Evolutionary conservation across 2,888 invertebrate genomes (phyloP).

Genomic region (Asteroscopus sphinx): DNA sequence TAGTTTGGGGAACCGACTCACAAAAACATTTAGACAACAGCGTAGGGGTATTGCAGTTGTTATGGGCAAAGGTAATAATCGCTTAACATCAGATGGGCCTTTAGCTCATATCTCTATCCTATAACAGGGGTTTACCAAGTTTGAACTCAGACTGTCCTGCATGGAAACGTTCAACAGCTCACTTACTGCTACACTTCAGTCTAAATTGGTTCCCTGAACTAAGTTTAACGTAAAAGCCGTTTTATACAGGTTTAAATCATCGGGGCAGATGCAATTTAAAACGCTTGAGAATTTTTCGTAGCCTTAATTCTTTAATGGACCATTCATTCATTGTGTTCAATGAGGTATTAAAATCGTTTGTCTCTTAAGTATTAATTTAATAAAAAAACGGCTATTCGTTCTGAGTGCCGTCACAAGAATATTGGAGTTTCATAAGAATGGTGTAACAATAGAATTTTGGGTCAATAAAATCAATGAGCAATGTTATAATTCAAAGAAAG

Average conservation of each 20-base stretch:
- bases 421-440: slow-evolving; percentile 7
- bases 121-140: too few species aligned
- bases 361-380: slow-evolving; percentile 40
- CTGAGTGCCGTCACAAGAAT: slow-evolving; percentile 27
- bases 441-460: slow-evolving; percentile 8
- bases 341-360: slow-evolving; percentile 48
- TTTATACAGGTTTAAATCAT: slow-evolving; percentile 12
- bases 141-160: too few species aligned
- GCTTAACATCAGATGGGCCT: too few species aligned
- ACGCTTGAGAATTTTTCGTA: slow-evolving; percentile 17
- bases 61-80: too few species aligned
- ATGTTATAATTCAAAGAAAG: slow-evolving; percentile 4
- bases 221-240: not conserved
- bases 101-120: too few species aligned
- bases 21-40: too few species aligned
- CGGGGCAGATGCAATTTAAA: slow-evolving; percentile 17
- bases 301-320: slow-evolving; percentile 27
- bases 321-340: slow-evolving; percentile 39
- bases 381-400: slow-evolving; percentile 36
- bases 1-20: too few species aligned
- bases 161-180: too few species aligned
- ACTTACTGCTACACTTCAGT: too few species aligned
- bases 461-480: slow-evolving; percentile 14
- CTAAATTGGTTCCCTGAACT: too few species aligned
- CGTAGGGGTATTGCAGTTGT: too few species aligned